Evolutionary conservation across 2,888 invertebrate genomes (phyloP).

Genomic region (Caenorhabditis uteleia): DNA sequence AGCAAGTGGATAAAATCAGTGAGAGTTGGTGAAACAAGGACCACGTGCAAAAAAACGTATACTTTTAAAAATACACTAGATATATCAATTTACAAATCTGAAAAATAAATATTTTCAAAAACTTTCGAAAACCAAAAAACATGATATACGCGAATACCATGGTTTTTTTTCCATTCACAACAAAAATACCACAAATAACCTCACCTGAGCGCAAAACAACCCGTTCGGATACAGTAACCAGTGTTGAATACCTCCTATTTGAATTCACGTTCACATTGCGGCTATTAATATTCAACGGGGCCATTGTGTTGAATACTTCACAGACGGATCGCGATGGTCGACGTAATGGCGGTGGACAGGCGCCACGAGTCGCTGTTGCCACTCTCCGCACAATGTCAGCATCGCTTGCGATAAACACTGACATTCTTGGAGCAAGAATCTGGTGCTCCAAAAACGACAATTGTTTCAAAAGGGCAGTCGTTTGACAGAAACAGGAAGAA

Average conservation of each 20-base stretch:
- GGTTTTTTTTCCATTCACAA: too few species aligned
- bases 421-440: too few species aligned
- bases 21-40: too few species aligned
- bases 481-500: too few species aligned
- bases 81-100: too few species aligned
- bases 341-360: conserved; percentile 40
- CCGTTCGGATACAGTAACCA: conserved; percentile 34
- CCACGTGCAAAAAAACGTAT: too few species aligned
- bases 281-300: conserved; percentile 30
- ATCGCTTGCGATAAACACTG: conserved; percentile 47
- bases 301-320: conserved; percentile 40
- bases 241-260: conserved; percentile 30
- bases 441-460: too few species aligned
- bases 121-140: too few species aligned
- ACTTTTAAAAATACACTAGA: too few species aligned
- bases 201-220: conserved; percentile 23
- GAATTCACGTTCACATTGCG: conserved; percentile 12
- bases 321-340: conserved; percentile 41
- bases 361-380: conserved; percentile 42
- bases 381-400: conserved; percentile 43
- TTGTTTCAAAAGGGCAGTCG: conserved; percentile 33
- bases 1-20: too few species aligned
- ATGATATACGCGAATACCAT: too few species aligned
- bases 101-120: too few species aligned
- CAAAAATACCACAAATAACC: neutral